Conservation (phyloP, 2,797 vertebrate genomes). For the Silurus lanzhouensis region DNA sequence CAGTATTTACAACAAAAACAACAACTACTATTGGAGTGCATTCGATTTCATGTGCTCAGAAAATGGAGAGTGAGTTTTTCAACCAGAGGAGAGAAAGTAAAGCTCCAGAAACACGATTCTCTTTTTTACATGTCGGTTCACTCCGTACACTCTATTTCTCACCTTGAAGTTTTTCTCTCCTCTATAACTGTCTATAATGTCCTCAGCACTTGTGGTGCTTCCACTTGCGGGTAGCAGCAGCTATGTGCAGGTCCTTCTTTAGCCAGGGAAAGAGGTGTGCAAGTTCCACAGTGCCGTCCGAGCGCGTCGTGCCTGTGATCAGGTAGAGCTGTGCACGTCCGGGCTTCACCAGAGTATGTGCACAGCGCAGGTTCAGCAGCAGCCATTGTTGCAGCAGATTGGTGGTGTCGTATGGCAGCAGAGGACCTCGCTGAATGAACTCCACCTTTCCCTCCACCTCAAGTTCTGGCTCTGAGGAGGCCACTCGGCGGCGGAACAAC, state of each 20-base stretch:
- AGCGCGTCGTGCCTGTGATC: constrained; percentile 75
- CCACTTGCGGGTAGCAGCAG: constrained; percentile 82
- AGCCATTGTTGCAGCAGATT: constrained; percentile 86
- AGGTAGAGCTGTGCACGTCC: constrained; percentile 80
- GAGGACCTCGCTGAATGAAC: constrained; percentile 79
- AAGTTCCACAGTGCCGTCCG: constrained; percentile 71
- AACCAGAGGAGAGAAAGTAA: neutral
- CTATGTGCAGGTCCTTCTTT: constrained; percentile 78
- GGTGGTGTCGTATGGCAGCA: constrained; percentile 82
- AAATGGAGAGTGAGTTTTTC: constrained; percentile 15
- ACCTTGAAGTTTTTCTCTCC: neutral
- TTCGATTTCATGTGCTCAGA: constrained; percentile 25
- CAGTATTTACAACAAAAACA: constrained; percentile 16
- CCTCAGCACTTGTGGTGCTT: constrained; percentile 83
- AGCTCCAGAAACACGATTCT: neutral
- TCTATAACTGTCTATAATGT: neutral
- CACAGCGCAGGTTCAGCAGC: constrained; percentile 82
- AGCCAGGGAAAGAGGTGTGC: constrained; percentile 82
- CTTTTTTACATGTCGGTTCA: neutral
- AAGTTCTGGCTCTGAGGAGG: constrained; percentile 72
- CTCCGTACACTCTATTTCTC: neutral
- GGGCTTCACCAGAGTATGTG: constrained; percentile 68
- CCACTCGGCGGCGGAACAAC: constrained; percentile 72
- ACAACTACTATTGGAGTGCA: constrained; percentile 14
- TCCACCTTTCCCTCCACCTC: constrained; percentile 82